Conservation (phyloP, 23 tunicate species). For the Diplosoma virens region DNA sequence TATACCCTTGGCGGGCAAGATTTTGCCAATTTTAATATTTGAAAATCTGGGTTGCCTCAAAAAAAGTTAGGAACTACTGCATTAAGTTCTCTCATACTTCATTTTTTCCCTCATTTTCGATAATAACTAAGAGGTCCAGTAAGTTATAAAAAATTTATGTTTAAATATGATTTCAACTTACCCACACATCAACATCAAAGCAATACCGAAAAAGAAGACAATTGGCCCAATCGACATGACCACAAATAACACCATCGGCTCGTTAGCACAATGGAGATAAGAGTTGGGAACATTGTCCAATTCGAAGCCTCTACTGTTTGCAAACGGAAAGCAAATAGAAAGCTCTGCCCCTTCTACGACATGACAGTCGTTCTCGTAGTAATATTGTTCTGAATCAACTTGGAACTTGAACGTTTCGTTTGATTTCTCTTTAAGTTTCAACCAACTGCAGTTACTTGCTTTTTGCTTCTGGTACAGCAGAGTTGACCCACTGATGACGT, state of each 20-base stretch:
- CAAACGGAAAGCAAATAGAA: conserved; percentile 20
- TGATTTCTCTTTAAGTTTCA: too few relatives aligned
- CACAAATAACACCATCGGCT: conserved; percentile 45
- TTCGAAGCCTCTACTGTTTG: not conserved
- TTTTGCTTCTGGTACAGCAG: not conserved
- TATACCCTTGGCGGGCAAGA: too few relatives aligned
- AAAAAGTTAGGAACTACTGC: too few relatives aligned
- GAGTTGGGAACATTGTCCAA: conserved; percentile 21
- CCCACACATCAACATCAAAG: conserved; percentile 63
- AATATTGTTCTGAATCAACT: not conserved
- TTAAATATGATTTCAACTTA: conserved; percentile 24
- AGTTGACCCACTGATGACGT: not conserved
- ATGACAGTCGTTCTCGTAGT: not conserved
- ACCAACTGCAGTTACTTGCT: not conserved
- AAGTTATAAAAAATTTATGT: too few relatives aligned
- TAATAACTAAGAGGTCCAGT: too few relatives aligned
- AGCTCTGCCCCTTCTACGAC: not conserved
- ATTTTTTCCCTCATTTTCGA: too few relatives aligned
- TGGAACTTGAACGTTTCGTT: not conserved
- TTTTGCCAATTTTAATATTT: too few relatives aligned
- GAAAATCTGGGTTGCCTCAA: too few relatives aligned
- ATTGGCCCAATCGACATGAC: conserved; percentile 63
- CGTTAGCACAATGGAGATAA: conserved; percentile 48
- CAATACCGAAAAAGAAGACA: conserved; percentile 39
- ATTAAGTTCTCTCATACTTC: too few relatives aligned